Conservation (phyloP, 1,140 invertebrate genomes). For the Battus philenor region DNA sequence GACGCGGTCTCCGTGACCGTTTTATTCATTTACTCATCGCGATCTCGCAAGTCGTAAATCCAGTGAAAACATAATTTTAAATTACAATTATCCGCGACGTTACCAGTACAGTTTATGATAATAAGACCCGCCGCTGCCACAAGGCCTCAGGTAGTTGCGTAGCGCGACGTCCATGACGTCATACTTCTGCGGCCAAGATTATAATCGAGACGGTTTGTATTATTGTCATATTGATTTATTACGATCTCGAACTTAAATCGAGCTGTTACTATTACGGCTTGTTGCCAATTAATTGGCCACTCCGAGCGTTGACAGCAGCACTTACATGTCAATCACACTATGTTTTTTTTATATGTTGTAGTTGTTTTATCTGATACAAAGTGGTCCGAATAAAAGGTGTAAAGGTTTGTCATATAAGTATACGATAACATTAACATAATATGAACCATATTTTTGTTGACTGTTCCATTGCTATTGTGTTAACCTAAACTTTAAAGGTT, state of each 20-base stretch:
- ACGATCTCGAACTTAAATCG: constrained; percentile 20
- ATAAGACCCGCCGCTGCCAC: constrained; percentile 32
- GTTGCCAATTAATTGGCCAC: constrained; percentile 45
- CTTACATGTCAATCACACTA: constrained; percentile 12
- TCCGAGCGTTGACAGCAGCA: constrained; percentile 13
- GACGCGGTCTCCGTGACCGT: constrained; percentile 16
- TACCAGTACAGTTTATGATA: constrained; percentile 15
- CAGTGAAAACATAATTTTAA: constrained; percentile 13
- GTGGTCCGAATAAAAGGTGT: too few species aligned
- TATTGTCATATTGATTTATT: constrained; percentile 64
- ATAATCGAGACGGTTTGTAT: constrained; percentile 61
- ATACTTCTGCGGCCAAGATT: constrained; percentile 44
- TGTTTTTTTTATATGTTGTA: not conserved
- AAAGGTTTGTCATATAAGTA: too few species aligned
- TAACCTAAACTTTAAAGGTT: too few species aligned
- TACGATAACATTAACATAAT: too few species aligned
- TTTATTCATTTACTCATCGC: constrained; percentile 15
- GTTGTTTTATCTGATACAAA: not conserved
- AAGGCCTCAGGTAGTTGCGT: constrained; percentile 29
- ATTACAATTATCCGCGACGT: constrained; percentile 12
- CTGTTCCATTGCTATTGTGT: too few species aligned
- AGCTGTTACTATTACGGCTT: constrained; percentile 38
- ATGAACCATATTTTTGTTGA: too few species aligned
- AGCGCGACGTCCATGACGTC: constrained; percentile 45
- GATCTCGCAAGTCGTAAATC: constrained; percentile 8